These are phyloP conservation scores for Meriones psammophilus DNA, from an alignment of 2,797 vertebrate species.

Conservation along the genomic window DNA sequence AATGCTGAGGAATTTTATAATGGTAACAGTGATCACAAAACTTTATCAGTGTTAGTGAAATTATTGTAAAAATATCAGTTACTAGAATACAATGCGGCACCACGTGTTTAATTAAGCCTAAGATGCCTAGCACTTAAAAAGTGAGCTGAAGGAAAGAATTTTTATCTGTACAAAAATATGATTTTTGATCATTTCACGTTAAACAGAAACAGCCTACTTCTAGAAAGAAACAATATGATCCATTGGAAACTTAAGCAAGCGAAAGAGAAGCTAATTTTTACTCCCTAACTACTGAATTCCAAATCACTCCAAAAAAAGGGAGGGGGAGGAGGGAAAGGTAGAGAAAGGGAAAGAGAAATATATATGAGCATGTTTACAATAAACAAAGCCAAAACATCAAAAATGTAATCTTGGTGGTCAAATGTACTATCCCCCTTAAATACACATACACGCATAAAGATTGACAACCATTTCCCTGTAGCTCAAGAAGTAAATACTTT, in stretches of 20 bases:
- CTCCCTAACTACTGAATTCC: not conserved
- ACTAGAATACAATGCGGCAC: not conserved
- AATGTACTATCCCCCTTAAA: not conserved
- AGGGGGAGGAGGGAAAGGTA: not conserved
- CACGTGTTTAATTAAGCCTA: not conserved
- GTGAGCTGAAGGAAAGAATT: not conserved
- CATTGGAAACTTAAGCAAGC: not conserved
- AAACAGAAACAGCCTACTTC: conserved; percentile 7
- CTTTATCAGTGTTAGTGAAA: conserved; percentile 13
- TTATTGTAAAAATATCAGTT: not conserved
- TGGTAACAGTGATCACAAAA: not conserved
- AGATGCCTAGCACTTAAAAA: not conserved
- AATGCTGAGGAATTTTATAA: conserved; percentile 33
- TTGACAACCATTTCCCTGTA: not conserved
- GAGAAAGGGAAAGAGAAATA: not conserved
- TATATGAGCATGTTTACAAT: not conserved
- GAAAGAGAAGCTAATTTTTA: not conserved
- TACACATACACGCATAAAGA: too few relatives aligned
- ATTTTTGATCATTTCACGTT: not conserved
- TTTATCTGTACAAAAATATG: conserved; percentile 10
- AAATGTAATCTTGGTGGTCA: not conserved
- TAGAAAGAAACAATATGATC: not conserved
- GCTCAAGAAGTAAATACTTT: not conserved
- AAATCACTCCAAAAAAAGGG: not conserved
- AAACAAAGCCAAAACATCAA: not conserved